These are phyloP conservation scores for Catajapyx aquilonaris DNA, from an alignment of 1,140 invertebrate species.

Conservation along the genomic window DNA sequence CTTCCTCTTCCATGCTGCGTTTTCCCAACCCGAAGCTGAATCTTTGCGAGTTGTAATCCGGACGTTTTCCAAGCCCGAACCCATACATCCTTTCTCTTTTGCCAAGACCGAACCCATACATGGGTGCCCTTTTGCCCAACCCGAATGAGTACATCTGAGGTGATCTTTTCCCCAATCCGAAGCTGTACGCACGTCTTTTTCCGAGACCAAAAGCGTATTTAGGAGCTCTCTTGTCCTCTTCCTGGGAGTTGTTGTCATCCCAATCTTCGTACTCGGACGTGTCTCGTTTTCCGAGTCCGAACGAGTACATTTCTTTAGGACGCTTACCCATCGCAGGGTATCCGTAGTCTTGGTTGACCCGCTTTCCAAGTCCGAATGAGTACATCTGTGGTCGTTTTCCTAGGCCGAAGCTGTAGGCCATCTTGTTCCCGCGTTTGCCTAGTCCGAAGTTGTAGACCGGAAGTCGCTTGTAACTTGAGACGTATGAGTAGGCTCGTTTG, in stretches of 20 bases:
- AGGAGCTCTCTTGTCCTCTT: slow-evolving; percentile 3
- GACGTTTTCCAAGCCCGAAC: too few relatives aligned
- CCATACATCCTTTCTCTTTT: too few relatives aligned
- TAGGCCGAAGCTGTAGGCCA: slow-evolving; percentile 12
- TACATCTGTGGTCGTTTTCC: slow-evolving; percentile 13
- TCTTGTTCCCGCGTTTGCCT: slow-evolving; percentile 2
- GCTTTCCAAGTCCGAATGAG: slow-evolving; percentile 13
- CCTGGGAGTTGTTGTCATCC: slow-evolving; percentile 4
- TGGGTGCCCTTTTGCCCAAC: slow-evolving; percentile 11
- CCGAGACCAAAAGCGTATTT: slow-evolving; percentile 13
- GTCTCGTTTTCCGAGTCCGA: slow-evolving; percentile 12
- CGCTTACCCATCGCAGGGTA: slow-evolving; percentile 5
- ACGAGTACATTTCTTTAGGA: slow-evolving; percentile 11
- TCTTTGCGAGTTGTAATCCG: too few relatives aligned
- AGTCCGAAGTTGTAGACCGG: slow-evolving; percentile 9
- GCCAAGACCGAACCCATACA: slow-evolving; percentile 12
- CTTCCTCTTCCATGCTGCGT: slow-evolving; percentile 7
- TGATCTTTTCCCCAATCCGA: slow-evolving; percentile 7
- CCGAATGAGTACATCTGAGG: slow-evolving; percentile 12
- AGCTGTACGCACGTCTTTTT: slow-evolving; percentile 5
- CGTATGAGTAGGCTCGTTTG: too few relatives aligned
- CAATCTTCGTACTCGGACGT: background rate
- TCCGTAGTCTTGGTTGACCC: slow-evolving; percentile 4
- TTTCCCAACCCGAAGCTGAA: slow-evolving; percentile 13
- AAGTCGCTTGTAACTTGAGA: too few relatives aligned